A percentile compares a stretch with the other conserved stretches of the same genome.
Evolutionary conservation across 2,113 vertebrate genomes (phyloP).

Genomic region (Gadus macrocephalus): DNA sequence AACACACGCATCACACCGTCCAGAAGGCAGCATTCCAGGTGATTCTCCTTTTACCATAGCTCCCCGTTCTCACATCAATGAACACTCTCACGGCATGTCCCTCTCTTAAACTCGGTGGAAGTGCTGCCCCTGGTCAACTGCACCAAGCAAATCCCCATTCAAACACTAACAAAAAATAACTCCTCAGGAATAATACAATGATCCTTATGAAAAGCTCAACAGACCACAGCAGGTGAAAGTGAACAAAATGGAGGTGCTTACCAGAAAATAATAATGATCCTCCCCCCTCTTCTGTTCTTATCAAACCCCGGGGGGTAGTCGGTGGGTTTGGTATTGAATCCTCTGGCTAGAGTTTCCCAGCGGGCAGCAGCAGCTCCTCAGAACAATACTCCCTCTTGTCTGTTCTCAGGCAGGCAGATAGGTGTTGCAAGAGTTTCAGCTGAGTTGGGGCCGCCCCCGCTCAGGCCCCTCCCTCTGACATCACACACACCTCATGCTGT

Average conservation of each 20-base stretch:
- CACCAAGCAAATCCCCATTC: too few relatives aligned
- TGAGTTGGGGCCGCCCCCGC: slow-evolving; percentile 49
- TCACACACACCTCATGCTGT: slow-evolving; percentile 79
- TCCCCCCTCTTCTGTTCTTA: slow-evolving; percentile 14
- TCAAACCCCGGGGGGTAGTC: slow-evolving; percentile 42
- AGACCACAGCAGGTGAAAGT: slow-evolving; percentile 11
- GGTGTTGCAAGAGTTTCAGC: slow-evolving; percentile 80
- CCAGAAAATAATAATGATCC: slow-evolving; percentile 15
- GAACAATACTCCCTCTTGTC: slow-evolving; percentile 73
- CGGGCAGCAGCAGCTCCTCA: slow-evolving; percentile 58
- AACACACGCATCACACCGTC: slow-evolving; percentile 5
- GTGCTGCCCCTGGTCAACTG: too few relatives aligned
- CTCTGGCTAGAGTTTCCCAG: slow-evolving; percentile 67
- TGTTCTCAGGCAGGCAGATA: slow-evolving; percentile 70
- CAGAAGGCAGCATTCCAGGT: too few relatives aligned
- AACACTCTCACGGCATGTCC: too few relatives aligned
- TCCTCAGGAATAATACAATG: slow-evolving; percentile 1
- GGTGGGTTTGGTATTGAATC: slow-evolving; percentile 38
- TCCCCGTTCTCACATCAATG: too few relatives aligned
- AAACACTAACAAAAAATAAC: background rate
- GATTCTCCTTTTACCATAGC: too few relatives aligned
- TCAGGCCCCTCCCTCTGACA: slow-evolving; percentile 34
- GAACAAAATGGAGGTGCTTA: slow-evolving; percentile 42
- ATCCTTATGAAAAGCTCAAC: background rate
- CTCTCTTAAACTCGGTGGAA: too few relatives aligned